These are phyloP conservation scores for Lathamus discolor DNA, from an alignment of 2,113 vertebrate genomes.

Conservation along the genomic window DNA sequence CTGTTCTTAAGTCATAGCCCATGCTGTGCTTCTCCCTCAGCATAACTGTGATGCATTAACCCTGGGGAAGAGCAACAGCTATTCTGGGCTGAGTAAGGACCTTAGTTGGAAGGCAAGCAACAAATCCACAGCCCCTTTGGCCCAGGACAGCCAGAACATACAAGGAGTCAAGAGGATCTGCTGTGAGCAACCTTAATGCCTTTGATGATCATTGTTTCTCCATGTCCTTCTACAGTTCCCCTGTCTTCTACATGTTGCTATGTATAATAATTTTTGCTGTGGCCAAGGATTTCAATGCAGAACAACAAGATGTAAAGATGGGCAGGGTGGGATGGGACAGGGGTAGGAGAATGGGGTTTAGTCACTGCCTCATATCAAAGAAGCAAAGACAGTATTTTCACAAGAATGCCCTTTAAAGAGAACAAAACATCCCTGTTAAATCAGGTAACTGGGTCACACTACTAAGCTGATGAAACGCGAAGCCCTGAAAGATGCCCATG, in stretches of 20 bases:
- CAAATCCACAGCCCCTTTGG: background rate
- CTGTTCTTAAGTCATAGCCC: background rate
- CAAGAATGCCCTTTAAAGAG: background rate
- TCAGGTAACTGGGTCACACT: background rate
- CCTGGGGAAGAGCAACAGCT: background rate
- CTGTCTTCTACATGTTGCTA: background rate
- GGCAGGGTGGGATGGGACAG: background rate
- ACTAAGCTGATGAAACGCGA: background rate
- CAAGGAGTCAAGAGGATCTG: background rate
- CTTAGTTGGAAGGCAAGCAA: background rate
- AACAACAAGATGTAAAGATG: background rate
- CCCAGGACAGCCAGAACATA: background rate
- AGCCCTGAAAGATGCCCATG: background rate
- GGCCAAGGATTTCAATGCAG: background rate
- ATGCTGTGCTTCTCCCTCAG: background rate
- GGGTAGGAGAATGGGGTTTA: background rate
- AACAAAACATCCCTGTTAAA: background rate
- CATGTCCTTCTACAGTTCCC: background rate
- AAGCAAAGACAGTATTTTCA: background rate
- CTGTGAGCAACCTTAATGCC: background rate
- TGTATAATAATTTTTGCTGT: background rate
- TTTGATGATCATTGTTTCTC: background rate
- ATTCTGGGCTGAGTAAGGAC: background rate
- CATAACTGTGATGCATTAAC: accelerated
- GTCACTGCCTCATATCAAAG: background rate